A percentile compares a stretch with the other conserved stretches of the same genome.
phyloP scores from a whole-genome alignment of 1,140 invertebrate species.

The Bombus sylvicola region DNA sequence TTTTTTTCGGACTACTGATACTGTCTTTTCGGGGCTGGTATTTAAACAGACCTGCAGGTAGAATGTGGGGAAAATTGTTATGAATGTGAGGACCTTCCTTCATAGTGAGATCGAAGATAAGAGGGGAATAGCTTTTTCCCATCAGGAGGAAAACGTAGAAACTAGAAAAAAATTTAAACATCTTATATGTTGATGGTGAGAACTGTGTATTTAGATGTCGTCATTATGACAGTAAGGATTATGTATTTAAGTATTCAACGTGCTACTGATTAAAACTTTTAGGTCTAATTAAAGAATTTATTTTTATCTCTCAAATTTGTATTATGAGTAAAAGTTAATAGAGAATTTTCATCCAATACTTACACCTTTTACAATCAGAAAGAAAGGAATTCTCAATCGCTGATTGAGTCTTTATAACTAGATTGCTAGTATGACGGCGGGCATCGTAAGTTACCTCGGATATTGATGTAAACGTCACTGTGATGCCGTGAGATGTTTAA shows the following conservation, averaged over 20 bases:
- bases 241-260: neutral
- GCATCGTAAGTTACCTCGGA: no score
- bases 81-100: neutral
- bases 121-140: no score
- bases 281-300: neutral
- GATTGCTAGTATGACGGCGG: no score
- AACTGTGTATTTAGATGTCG: neutral
- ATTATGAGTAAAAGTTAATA: no score
- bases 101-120: neutral
- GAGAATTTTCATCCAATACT: no score
- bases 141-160: no score
- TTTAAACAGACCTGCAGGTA: no score
- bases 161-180: no score
- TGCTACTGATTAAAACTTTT: neutral
- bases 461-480: no score
- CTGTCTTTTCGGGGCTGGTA: neutral
- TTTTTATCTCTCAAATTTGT: neutral
- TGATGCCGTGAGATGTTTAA: no score
- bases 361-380: neutral
- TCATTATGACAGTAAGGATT: neutral
- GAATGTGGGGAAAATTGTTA: no score
- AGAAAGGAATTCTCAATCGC: no score
- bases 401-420: neutral
- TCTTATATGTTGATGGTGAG: neutral
- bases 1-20: neutral